These are phyloP conservation scores for Athene cunicularia DNA, from an alignment of 2,113 vertebrate genomes.

Conservation along the genomic window DNA sequence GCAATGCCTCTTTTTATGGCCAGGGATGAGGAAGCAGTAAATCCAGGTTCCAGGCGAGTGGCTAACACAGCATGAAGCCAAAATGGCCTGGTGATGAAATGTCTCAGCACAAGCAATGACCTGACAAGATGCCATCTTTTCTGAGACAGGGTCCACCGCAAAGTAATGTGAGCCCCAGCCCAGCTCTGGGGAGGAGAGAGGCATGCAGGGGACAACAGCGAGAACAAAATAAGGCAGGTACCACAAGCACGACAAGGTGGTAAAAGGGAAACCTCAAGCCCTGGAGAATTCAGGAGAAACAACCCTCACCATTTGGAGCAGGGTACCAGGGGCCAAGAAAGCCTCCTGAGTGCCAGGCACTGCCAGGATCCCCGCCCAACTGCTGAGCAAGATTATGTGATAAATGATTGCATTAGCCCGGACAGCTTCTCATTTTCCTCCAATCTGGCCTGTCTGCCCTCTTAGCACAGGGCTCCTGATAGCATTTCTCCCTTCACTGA, in stretches of 20 bases:
- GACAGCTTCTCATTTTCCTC: conserved; percentile 76
- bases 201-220: rapidly evolving
- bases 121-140: not conserved
- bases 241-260: not conserved
- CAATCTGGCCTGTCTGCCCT: conserved; percentile 75
- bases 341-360: not conserved
- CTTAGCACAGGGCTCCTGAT: conserved; percentile 70
- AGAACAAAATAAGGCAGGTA: not conserved
- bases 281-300: not conserved
- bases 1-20: not conserved
- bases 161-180: rapidly evolving
- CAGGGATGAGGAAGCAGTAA: conserved; percentile 19
- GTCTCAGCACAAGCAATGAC: not conserved
- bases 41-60: not conserved
- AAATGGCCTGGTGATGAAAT: not conserved
- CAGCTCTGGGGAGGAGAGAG: not conserved
- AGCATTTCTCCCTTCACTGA: conserved; percentile 72
- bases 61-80: not conserved
- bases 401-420: conserved; percentile 74
- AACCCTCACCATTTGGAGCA: not conserved
- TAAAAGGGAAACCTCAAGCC: not conserved
- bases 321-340: conserved; percentile 5
- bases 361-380: conserved; percentile 20
- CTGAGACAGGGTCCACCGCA: not conserved
- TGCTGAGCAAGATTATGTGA: conserved; percentile 69